A percentile compares a stretch with the other conserved stretches of the same genome.
Evolutionary conservation across 2,797 vertebrate species (phyloP).

Genomic region (Intellagama lesueurii): DNA sequence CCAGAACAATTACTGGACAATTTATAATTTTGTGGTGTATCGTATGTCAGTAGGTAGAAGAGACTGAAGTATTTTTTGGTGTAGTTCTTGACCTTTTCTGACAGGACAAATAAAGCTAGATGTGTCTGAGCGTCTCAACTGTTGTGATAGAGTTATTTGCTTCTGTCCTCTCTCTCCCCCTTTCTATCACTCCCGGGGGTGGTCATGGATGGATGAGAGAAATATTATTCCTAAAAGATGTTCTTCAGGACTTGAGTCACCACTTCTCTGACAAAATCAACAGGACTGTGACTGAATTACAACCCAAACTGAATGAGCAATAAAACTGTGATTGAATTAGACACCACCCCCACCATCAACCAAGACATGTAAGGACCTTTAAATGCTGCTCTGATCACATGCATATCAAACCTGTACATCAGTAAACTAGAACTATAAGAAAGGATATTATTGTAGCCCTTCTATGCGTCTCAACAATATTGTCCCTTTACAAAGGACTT

Average conservation of each 20-base stretch:
- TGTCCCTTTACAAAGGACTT: background rate
- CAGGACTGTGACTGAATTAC: background rate
- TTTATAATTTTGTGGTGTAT: conserved; percentile 86
- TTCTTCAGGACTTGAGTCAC: background rate
- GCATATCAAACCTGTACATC: background rate
- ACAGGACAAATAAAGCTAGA: conserved; percentile 87
- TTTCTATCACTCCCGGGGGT: background rate
- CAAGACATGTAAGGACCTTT: background rate
- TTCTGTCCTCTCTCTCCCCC: background rate
- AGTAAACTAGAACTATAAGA: background rate
- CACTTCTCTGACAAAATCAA: background rate
- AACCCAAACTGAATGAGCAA: background rate
- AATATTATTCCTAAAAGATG: background rate
- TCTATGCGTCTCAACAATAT: fast-evolving
- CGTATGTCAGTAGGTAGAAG: conserved; percentile 87
- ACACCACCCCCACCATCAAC: background rate
- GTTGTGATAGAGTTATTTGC: conserved; percentile 32
- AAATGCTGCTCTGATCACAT: background rate
- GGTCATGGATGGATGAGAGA: background rate
- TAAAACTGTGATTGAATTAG: background rate
- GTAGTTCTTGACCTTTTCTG: conserved; percentile 87
- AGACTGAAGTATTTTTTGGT: conserved; percentile 87
- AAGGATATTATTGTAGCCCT: background rate
- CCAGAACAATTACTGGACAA: conserved; percentile 76
- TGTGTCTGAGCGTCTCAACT: conserved; percentile 78